A percentile compares a stretch with the other conserved stretches of the same genome.
Evolutionary conservation across 2,888 invertebrate genomes (phyloP).

Genomic region (Andrena dorsata): DNA sequence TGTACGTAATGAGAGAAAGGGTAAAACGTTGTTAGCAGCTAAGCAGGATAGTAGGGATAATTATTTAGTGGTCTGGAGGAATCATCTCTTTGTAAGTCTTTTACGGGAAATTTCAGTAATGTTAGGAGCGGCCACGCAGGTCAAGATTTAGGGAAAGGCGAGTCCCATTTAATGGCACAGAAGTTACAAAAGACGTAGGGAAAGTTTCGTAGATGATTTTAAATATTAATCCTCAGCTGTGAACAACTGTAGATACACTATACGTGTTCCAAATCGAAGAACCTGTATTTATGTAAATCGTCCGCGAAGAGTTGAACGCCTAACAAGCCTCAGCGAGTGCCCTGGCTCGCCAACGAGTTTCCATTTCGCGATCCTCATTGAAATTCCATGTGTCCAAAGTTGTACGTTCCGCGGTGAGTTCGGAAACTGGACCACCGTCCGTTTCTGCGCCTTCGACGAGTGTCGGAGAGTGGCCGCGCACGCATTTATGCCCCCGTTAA

Average conservation of each 20-base stretch:
- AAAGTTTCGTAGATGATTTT: too few relatives aligned
- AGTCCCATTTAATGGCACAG: too few relatives aligned
- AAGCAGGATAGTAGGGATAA: too few relatives aligned
- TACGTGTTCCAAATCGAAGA: not conserved
- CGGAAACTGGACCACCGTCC: slow-evolving; percentile 33
- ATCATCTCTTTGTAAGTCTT: too few relatives aligned
- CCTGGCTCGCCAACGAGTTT: slow-evolving; percentile 7
- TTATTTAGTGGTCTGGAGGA: too few relatives aligned
- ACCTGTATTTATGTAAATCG: slow-evolving; percentile 22
- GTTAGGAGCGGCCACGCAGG: too few relatives aligned
- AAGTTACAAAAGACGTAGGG: too few relatives aligned
- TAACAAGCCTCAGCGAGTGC: slow-evolving; percentile 20
- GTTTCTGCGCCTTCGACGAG: slow-evolving; percentile 8
- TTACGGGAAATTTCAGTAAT: too few relatives aligned
- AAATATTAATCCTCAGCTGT: too few relatives aligned
- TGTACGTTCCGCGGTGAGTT: slow-evolving; percentile 36
- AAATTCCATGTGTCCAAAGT: slow-evolving; percentile 42
- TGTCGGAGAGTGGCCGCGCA: not conserved
- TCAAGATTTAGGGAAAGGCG: too few relatives aligned
- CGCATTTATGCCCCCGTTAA: slow-evolving; percentile 79
- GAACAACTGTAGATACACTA: not conserved
- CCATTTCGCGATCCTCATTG: slow-evolving; percentile 52
- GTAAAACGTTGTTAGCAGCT: too few relatives aligned
- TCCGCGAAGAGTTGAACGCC: slow-evolving; percentile 18
- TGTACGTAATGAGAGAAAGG: too few relatives aligned